Evolutionary conservation across 1,140 invertebrate genomes (phyloP), one percentile per base, ranked within the genome.

Genomic region (Orius insidiosus): DNA sequence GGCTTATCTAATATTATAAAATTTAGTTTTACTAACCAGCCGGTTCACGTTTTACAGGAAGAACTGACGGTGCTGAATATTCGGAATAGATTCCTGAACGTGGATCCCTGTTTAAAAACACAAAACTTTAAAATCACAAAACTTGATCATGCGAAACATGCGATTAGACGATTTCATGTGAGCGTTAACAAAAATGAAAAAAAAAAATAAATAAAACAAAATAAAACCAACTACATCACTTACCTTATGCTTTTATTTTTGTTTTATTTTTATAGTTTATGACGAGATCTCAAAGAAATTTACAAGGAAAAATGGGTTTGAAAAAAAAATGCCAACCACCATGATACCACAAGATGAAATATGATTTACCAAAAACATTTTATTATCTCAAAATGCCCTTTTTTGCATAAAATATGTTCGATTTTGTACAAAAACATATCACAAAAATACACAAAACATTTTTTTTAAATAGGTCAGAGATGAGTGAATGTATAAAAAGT

Each of bases 401-500:
- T 24, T 24, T 24, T 24, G 24, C 24, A 24, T 24, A 24, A 24
- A 24, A 24, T 24, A 24, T 24, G 24, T 24, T 24, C 24, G 24
- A 24, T 7, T 24, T 24, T 24, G 24, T 24, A 24, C 24, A 24
- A 24, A 24, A 24, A 24, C 24, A 24, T 24, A 24, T 24, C 24
- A 24, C 24, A 24, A 24, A 39, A 47, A 14, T 32, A 13, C 15
- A 19, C 16, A 35, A 32, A n/a, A 30, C 19, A 11, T 47, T 14
- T 36, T 11, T 11, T 33, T 32, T 47, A 11, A 15, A 46, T 44
- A 39, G 32, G 16, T 41, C 38, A 48, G 48, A 46, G 47, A 32
- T 52, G 41, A 50, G 36, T 40, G 43, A 35, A 49, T 39, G 33
- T 46, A 49, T 24, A 33, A 38, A 40, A 46, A 33, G 47, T 18